Conservation (phyloP, 2,113 vertebrate genomes). For the Gracilinanus agilis region DNA sequence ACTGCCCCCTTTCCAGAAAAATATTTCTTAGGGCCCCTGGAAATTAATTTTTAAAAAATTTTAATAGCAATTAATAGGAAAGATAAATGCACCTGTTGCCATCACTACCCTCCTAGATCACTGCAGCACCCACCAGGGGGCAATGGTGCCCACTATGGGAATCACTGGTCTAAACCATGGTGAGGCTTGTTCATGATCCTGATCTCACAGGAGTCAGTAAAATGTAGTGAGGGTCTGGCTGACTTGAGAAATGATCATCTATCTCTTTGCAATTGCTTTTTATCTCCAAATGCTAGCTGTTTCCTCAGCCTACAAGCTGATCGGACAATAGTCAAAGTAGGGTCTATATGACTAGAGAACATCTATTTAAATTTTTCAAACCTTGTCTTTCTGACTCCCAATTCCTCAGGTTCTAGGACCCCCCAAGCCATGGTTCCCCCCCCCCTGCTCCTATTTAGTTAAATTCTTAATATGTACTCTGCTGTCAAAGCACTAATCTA, state of each 20-base stretch:
- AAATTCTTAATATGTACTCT: neutral
- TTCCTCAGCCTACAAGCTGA: neutral
- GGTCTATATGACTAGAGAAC: neutral
- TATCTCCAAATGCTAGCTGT: neutral
- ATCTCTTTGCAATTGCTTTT: neutral
- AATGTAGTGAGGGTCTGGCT: neutral
- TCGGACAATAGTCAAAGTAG: neutral
- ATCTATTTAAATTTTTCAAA: neutral
- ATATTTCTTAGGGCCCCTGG: too few species aligned
- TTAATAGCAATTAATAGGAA: too few species aligned
- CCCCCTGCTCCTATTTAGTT: neutral
- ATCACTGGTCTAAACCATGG: too few species aligned
- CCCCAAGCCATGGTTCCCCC: neutral
- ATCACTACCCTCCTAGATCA: too few species aligned
- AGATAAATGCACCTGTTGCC: too few species aligned
- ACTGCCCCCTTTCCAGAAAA: too few species aligned
- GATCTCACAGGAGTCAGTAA: neutral
- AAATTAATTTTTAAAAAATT: too few species aligned
- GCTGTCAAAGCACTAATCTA: neutral
- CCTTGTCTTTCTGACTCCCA: neutral
- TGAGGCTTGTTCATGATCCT: neutral
- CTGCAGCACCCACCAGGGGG: too few species aligned
- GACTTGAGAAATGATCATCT: neutral
- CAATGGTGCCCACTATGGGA: too few species aligned
- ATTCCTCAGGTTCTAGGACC: neutral